Conservation (phyloP, 2,888 invertebrate genomes). For the Stenolophus ochropezus region DNA sequence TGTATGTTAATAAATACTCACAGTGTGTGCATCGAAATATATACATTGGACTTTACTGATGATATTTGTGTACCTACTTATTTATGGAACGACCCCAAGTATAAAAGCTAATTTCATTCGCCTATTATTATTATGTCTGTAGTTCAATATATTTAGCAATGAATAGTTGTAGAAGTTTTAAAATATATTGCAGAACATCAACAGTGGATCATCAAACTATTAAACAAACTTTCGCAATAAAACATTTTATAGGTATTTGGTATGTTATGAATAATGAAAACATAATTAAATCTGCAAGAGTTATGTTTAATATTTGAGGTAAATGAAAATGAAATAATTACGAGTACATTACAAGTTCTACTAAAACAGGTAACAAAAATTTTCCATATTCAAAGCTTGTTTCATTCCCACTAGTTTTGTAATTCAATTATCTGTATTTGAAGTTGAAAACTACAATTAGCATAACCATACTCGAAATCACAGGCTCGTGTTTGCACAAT, state of each 20-base stretch:
- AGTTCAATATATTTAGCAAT: too few species aligned
- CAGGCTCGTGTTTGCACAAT: background rate
- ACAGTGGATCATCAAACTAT: background rate
- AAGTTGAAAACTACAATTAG: background rate
- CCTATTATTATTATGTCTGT: too few species aligned
- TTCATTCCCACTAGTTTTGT: background rate
- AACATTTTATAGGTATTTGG: background rate
- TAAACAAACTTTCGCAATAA: background rate
- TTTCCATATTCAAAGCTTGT: background rate
- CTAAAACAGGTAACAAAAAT: background rate
- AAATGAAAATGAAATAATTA: background rate
- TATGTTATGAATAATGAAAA: background rate
- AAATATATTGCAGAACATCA: too few species aligned
- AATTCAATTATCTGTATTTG: background rate
- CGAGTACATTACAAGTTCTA: background rate
- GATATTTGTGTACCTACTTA: too few species aligned
- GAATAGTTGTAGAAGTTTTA: too few species aligned
- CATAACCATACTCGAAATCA: background rate
- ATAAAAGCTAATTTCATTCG: too few species aligned
- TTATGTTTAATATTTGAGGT: background rate
- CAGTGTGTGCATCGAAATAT: too few species aligned
- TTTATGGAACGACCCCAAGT: too few species aligned
- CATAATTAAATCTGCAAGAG: background rate
- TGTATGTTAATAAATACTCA: too few species aligned
- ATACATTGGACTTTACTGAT: too few species aligned